Base-by-base conservation (phyloP, 2,797 vertebrate genomes). In the Mycteria americana region DNA sequence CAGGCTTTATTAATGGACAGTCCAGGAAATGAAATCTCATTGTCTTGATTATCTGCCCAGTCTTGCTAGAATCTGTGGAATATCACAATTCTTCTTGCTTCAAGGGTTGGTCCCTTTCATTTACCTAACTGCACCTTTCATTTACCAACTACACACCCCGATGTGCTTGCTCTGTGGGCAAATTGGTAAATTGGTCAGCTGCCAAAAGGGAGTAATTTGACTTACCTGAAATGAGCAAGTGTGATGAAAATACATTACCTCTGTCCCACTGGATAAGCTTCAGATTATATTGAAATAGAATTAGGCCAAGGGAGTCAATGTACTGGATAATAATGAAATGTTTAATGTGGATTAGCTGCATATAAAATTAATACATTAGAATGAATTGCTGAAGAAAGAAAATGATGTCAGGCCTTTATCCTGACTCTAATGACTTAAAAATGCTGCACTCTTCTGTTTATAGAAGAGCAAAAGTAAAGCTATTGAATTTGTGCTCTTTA, bases 301-400 rank as follows among this genome's bases (percentile, higher is more conserved):
- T 95, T 97, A 94, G 62, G 51, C 54, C 10, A 41, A 89, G 80
- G 82, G 85, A 95, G 74, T 94, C 79, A 90, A 85, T 95, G 89
- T 91, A 92, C 51, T 83, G 93, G 92, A 88, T 94, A 86, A 96
- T 94, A 91, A 91, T 95, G 87, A 96, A 95, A 96, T 89, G 70
- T 72, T 97, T 95, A 89, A 46, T 73, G 79, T 93, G 91, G 88
- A 96, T 96, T 91, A 92, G 63, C 62, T 76, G 64, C 88, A 67
- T 94, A 93, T 88, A 92, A 97, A 97, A 97, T 92, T 51, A 96
- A 93, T 89, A 85, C 72, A 54, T 95, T 92, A 56, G 72, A 94
- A 91, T 74, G 79, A 96, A 93, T 77, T 87, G 77, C 92, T 88
- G 79, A 86, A 96, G 96, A 94, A 96, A 68, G 85, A 62, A 85